Percentiles rank a stretch among this genome's conserved stretches.
Evolutionary conservation across 2,797 vertebrate genomes (phyloP).

Genomic region (Silurus lanzhouensis): DNA sequence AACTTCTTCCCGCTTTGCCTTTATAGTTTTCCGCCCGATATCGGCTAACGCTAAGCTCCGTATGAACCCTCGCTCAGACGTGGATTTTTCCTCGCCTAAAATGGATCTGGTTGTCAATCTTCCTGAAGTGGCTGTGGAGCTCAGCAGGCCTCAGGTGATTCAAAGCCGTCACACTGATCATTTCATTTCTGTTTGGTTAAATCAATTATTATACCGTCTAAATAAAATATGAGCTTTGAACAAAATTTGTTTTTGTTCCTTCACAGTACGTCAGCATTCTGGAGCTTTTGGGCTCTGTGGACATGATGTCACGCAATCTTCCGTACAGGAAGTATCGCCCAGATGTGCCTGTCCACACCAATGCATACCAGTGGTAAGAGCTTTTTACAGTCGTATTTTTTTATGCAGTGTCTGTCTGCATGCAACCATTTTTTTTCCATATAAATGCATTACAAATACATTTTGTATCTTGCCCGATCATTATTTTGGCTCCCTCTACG

Average conservation of each 20-base stretch:
- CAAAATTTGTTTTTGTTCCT: background rate
- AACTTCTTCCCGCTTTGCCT: slow-evolving; percentile 37
- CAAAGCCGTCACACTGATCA: background rate
- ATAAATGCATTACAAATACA: background rate
- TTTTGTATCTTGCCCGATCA: background rate
- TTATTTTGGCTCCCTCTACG: background rate
- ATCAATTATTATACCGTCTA: background rate
- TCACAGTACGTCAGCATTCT: slow-evolving; percentile 93
- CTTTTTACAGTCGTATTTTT: background rate
- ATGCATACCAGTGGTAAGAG: slow-evolving; percentile 83
- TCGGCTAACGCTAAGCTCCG: slow-evolving; percentile 90
- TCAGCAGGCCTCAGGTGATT: slow-evolving; percentile 90
- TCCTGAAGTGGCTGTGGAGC: slow-evolving; percentile 88
- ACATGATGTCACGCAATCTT: slow-evolving; percentile 94
- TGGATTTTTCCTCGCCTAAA: slow-evolving; percentile 93
- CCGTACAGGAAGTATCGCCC: slow-evolving; percentile 94
- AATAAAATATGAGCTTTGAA: background rate
- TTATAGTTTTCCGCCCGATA: slow-evolving; percentile 91
- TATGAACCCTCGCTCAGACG: slow-evolving; percentile 93
- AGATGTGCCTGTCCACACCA: slow-evolving; percentile 75
- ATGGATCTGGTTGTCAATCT: slow-evolving; percentile 89
- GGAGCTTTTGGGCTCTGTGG: slow-evolving; percentile 93
- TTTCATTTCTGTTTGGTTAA: background rate
- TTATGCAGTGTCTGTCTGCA: background rate
- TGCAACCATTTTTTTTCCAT: too few relatives aligned